Percentiles rank a stretch among this genome's conserved stretches.
These are phyloP conservation scores for Ophraella communa DNA, from an alignment of 2,888 invertebrate species.

Conservation along the genomic window DNA sequence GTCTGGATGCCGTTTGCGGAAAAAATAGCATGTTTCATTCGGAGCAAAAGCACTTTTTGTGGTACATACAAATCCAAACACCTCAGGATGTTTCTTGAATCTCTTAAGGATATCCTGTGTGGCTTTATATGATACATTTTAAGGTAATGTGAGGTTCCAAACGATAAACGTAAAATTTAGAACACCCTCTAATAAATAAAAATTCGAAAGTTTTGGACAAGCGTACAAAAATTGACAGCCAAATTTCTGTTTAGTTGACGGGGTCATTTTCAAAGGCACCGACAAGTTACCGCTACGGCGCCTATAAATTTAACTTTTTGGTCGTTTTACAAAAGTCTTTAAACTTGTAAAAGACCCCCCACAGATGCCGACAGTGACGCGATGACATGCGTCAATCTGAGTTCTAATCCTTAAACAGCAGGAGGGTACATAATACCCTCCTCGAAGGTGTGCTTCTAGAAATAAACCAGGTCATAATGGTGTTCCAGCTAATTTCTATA, in stretches of 20 bases:
- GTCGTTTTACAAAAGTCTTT: slow-evolving; percentile 18
- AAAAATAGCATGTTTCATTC: too few species aligned
- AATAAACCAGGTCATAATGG: slow-evolving; percentile 17
- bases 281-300: slow-evolving; percentile 21
- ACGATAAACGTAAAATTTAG: neutral
- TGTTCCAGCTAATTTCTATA: neutral
- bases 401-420: slow-evolving; percentile 21
- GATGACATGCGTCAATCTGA: slow-evolving; percentile 27
- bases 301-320: slow-evolving; percentile 26
- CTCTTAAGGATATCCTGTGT: too few species aligned
- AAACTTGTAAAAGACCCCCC: slow-evolving; percentile 20
- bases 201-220: slow-evolving; percentile 7
- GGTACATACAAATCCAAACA: too few species aligned
- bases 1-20: too few species aligned
- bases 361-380: slow-evolving; percentile 19
- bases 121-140: too few species aligned
- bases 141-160: too few species aligned
- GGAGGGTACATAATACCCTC: slow-evolving; percentile 16
- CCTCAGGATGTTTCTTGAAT: too few species aligned
- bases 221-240: slow-evolving; percentile 16
- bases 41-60: too few species aligned
- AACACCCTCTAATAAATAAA: neutral
- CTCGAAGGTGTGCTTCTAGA: slow-evolving; percentile 23
- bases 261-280: slow-evolving; percentile 17
- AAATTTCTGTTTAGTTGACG: slow-evolving; percentile 4